Evolutionary conservation across 2,888 invertebrate species (phyloP), one percentile per base, ranked within the genome.

Genomic region (Gymnocheta viridis): DNA sequence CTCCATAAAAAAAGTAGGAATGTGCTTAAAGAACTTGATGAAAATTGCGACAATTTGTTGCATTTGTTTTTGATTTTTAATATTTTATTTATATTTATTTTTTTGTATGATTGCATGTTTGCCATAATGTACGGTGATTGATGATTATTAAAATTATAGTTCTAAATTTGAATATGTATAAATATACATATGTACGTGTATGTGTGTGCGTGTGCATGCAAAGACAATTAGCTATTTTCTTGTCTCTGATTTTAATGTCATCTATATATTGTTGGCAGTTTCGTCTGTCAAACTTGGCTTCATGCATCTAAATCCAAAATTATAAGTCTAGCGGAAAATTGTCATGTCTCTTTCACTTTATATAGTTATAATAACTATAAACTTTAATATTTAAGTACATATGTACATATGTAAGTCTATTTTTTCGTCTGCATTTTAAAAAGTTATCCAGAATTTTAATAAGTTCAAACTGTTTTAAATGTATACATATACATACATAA

Each of bases 81-180:
- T n/a, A n/a, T n/a, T n/a, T n/a, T n/a, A n/a, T n/a, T n/a, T n/a
- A n/a, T n/a, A n/a, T n/a, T n/a, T n/a, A n/a, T n/a, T 47, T 51
- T 70, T 49, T 17, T 7, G 19, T 24, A 12, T 12, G n/a, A 27
- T 67, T 56, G 27, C 64, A 56, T 69, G 49, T 64, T 44, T 44
- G 51, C 35, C 38, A 58, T 56, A 51, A 22, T 35, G 12, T n/a
- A 22, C 56, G 56, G 60, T 84, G 80, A 84, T 81, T 80, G 72
- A 80, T 84, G 77, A 77, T 80, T 54, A 84, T 84, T 80, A 77
- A 80, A 72, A 81, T 84, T 84, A 77, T 73, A 69, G 72, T 47
- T 80, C 72, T 80, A 38, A 76, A 54, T 22, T 69, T 78, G 12
- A 24, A 56, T 32, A 60, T 27, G 19, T 4, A 54, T 64, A n/a